A percentile compares a stretch with the other conserved stretches of the same genome.
These are phyloP conservation scores for Thunnus thynnus DNA, from an alignment of 2,113 vertebrate genomes.

Conservation along the genomic window DNA sequence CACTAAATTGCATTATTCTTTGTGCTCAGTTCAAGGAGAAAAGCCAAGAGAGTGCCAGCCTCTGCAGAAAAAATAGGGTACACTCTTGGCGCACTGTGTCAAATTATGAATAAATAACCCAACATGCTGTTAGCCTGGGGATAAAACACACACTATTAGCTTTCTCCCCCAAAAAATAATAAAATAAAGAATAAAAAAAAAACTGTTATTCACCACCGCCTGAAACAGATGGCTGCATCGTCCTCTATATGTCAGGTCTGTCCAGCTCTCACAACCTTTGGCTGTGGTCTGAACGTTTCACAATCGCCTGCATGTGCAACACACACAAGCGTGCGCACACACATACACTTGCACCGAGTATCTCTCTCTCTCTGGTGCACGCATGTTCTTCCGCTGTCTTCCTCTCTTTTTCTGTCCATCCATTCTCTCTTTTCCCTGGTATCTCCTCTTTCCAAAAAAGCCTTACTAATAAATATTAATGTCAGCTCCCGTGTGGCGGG, in stretches of 20 bases:
- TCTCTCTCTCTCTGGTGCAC: neutral
- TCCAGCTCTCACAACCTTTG: slow-evolving; percentile 62
- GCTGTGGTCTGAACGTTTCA: slow-evolving; percentile 26
- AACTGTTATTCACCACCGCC: slow-evolving; percentile 12
- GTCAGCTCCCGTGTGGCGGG: slow-evolving; percentile 60
- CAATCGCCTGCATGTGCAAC: slow-evolving; percentile 25
- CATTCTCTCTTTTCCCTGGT: slow-evolving; percentile 7
- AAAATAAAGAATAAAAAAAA: slow-evolving; percentile 13
- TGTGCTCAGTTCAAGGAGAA: slow-evolving; percentile 68
- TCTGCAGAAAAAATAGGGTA: slow-evolving; percentile 64
- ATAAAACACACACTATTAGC: slow-evolving; percentile 73
- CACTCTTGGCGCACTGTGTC: slow-evolving; percentile 65
- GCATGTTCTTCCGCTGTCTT: neutral
- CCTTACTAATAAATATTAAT: slow-evolving; percentile 79
- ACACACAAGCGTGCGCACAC: slow-evolving; percentile 10
- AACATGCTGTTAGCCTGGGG: slow-evolving; percentile 79
- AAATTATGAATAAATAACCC: slow-evolving; percentile 82
- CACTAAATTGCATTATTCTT: slow-evolving; percentile 50
- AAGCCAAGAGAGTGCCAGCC: slow-evolving; percentile 42
- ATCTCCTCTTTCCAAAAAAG: slow-evolving; percentile 51
- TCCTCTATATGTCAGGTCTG: slow-evolving; percentile 67
- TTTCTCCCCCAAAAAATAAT: slow-evolving; percentile 33
- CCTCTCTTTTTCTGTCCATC: slow-evolving; percentile 26
- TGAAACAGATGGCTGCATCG: slow-evolving; percentile 72
- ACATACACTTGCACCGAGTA: slow-evolving; percentile 2